phyloP scores from a whole-genome alignment of 2,888 invertebrate genomes.

The Heliconius ismenius region DNA sequence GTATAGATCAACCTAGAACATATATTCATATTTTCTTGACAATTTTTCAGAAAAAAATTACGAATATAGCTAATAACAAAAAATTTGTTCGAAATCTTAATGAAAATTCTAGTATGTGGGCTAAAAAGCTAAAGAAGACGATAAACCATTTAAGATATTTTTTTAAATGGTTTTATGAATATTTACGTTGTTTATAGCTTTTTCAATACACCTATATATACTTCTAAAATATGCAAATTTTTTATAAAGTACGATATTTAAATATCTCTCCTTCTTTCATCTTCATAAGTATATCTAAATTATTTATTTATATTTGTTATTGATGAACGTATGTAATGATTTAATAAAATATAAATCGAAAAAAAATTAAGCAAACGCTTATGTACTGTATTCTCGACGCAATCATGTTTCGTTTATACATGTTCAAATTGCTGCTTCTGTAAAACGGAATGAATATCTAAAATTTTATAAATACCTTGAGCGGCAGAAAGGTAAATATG shows the following conservation, averaged over 20 bases:
- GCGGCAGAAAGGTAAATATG: conserved; percentile 2
- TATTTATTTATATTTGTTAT: not conserved
- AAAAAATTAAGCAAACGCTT: not conserved
- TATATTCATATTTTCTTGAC: too few relatives aligned
- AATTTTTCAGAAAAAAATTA: too few relatives aligned
- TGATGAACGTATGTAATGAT: not conserved
- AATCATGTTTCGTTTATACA: not conserved
- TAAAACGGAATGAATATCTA: not conserved
- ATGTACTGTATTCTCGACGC: not conserved
- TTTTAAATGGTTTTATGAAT: not conserved
- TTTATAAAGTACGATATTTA: too few relatives aligned
- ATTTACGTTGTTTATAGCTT: not conserved
- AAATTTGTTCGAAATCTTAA: not conserved
- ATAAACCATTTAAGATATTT: too few relatives aligned
- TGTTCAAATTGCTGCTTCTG: not conserved
- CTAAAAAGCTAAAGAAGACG: not conserved
- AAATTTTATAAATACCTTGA: conserved; percentile 2
- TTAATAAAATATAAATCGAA: not conserved
- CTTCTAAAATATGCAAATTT: too few relatives aligned
- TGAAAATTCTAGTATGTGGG: not conserved
- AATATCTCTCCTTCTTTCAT: not conserved
- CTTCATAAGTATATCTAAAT: not conserved
- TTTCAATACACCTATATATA: too few relatives aligned
- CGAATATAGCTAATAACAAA: too few relatives aligned
- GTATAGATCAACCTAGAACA: too few relatives aligned